These are phyloP conservation scores for Plectropomus leopardus DNA, from an alignment of 2,113 vertebrate species.

Conservation along the genomic window DNA sequence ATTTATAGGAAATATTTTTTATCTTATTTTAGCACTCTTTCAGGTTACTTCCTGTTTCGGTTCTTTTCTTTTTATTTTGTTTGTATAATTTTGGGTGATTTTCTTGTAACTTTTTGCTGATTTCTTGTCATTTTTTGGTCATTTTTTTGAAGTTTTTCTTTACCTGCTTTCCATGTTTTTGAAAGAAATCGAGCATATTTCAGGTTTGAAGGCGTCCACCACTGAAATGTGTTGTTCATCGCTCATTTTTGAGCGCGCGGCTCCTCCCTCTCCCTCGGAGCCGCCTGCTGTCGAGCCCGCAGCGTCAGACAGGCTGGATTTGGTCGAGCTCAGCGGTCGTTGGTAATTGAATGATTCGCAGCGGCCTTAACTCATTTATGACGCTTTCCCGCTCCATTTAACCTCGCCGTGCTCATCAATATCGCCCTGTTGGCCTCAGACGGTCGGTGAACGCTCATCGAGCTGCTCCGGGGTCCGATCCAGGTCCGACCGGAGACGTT, in stretches of 20 bases:
- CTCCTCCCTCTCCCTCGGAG: neutral
- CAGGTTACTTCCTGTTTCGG: too few relatives aligned
- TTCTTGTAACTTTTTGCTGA: too few relatives aligned
- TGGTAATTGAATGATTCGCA: conserved; percentile 82
- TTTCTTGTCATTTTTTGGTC: too few relatives aligned
- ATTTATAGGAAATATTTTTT: too few relatives aligned
- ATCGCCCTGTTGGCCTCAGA: conserved; percentile 71
- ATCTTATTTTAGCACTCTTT: too few relatives aligned
- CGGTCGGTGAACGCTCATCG: conserved; percentile 55
- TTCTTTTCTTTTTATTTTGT: too few relatives aligned
- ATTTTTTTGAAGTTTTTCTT: too few relatives aligned
- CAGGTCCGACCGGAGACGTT: conserved; percentile 35
- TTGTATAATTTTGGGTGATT: too few relatives aligned
- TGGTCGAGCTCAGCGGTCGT: conserved; percentile 75
- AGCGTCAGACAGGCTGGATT: conserved; percentile 60
- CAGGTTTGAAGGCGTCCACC: too few relatives aligned
- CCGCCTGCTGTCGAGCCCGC: conserved; percentile 35
- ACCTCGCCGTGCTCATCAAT: conserved; percentile 80
- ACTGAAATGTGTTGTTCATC: neutral
- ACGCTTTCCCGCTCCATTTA: conserved; percentile 82
- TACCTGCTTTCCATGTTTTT: too few relatives aligned
- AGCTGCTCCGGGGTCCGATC: conserved; percentile 47
- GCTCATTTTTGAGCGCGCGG: neutral
- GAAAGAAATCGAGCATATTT: too few relatives aligned
- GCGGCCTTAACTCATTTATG: conserved; percentile 81